Evolutionary conservation across 2,888 invertebrate species (phyloP), one percentile per base, ranked within the genome.

Genomic region (Dyspetes luteomarginatus): DNA sequence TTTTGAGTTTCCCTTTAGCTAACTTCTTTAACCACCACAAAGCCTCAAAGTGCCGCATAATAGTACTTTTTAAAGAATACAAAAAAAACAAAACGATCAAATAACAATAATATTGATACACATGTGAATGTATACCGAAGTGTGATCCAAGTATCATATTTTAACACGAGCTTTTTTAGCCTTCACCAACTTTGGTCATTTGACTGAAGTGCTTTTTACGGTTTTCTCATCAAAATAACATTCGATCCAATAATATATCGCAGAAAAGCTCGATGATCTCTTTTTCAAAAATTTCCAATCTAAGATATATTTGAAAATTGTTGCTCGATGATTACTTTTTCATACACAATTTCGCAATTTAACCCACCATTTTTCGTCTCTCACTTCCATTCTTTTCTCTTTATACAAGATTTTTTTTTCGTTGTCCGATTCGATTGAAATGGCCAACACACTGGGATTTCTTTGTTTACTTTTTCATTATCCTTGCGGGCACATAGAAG

Each of bases 11-110:
- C 30, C 36, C 50, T 41, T 48, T 67, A 56, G 41, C 15, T 55
- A 62, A n/a, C n/a, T n/a, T 43, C 64, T 67, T 43, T 26, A 19
- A 15, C 50, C 43, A 58, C 64, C 17, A 1, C 4, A 2, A 45
- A 30, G 55, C 65, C 78, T 65, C 65, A 60, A 78, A 72, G 72
- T 78, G 65, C 72, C 72, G 58, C 55, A 26, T 55, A 26, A 72
- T 45, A 45, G 60, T 50, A 62, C 43, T 64, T 72, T 55, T 62
- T 24, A 74, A 15, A 19, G 0, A 30, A 36, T 24, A 4, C 12
- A 36, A 28, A 45, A 48, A 36, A 36, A 36, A 36, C 36, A 48
- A 48, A 17, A 17, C 17, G 15, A 24, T 55, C 12, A n/a, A 4
- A n/a, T 0, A n/a, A 26, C 12, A 55, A 55, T 12, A 55, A 26